A percentile compares a stretch with the other conserved stretches of the same genome.
These are phyloP conservation scores for Pseudococcus longispinus DNA, from an alignment of 2,888 invertebrate genomes.

Conservation along the genomic window DNA sequence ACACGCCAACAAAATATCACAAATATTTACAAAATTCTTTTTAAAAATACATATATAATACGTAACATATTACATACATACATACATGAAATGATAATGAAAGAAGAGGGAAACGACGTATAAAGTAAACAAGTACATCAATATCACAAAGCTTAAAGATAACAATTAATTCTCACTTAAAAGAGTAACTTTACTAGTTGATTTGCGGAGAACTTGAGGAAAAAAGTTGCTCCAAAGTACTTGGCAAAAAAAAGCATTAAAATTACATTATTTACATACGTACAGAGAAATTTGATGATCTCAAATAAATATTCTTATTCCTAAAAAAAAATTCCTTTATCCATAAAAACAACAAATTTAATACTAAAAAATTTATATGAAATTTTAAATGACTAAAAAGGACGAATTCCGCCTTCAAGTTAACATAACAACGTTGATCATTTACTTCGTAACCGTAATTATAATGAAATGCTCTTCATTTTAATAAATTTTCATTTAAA, in stretches of 20 bases:
- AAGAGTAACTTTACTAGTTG: constrained; percentile 22
- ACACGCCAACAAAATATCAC: constrained; percentile 46
- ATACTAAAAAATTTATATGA: not conserved
- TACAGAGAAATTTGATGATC: not conserved
- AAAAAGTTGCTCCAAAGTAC: not conserved
- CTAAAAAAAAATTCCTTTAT: not conserved
- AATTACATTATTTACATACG: constrained; percentile 41
- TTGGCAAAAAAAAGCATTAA: constrained; percentile 10
- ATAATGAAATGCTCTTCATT: not conserved
- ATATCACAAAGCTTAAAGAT: constrained; percentile 44
- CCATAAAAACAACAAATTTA: constrained; percentile 22
- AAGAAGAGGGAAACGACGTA: constrained; percentile 27
- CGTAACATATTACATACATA: not conserved
- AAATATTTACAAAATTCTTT: constrained; percentile 26
- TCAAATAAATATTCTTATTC: not conserved
- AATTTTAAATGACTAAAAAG: constrained; percentile 27
- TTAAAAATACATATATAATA: not conserved
- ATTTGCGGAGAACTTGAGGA: not conserved
- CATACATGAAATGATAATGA: constrained; percentile 28
- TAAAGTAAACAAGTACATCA: constrained; percentile 36
- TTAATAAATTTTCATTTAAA: not conserved
- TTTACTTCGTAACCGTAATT: not conserved
- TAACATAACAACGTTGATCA: not conserved
- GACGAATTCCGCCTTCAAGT: not conserved
- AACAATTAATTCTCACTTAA: constrained; percentile 26